Conservation (phyloP, 2,113 vertebrate species). For the Megaptera novaeangliae region DNA sequence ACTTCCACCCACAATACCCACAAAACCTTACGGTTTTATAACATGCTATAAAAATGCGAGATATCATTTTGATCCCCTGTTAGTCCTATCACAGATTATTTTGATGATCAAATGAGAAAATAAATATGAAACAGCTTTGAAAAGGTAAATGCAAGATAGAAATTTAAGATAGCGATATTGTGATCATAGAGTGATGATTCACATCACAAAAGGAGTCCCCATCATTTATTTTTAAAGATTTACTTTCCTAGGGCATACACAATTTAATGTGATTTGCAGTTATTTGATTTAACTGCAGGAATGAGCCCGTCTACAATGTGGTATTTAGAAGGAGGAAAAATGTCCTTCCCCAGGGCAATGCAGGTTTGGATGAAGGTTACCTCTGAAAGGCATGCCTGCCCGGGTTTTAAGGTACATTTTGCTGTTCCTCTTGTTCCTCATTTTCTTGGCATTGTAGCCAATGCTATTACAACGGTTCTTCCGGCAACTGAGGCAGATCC, state of each 20-base stretch:
- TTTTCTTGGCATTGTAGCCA: constrained; percentile 91
- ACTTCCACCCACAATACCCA: neutral
- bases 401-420: constrained; percentile 98
- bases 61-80: neutral
- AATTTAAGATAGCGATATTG: neutral
- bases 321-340: neutral
- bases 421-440: constrained; percentile 87
- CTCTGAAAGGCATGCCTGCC: constrained; percentile 93
- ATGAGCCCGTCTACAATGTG: too few relatives aligned
- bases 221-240: neutral
- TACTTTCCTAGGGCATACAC: neutral
- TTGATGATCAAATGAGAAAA: neutral
- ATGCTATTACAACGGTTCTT: constrained; percentile 96
- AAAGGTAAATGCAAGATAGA: neutral
- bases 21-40: neutral
- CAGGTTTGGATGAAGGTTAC: constrained; percentile 65
- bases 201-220: neutral
- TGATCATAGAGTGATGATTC: neutral
- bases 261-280: neutral
- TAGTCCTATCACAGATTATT: neutral
- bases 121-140: neutral
- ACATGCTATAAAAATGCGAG: neutral
- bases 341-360: neutral
- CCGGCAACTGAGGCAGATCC: constrained; percentile 97
- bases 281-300: neutral